Evolutionary conservation across 2,797 vertebrate species (phyloP).

Genomic region (Muraenolepis orangiensis): DNA sequence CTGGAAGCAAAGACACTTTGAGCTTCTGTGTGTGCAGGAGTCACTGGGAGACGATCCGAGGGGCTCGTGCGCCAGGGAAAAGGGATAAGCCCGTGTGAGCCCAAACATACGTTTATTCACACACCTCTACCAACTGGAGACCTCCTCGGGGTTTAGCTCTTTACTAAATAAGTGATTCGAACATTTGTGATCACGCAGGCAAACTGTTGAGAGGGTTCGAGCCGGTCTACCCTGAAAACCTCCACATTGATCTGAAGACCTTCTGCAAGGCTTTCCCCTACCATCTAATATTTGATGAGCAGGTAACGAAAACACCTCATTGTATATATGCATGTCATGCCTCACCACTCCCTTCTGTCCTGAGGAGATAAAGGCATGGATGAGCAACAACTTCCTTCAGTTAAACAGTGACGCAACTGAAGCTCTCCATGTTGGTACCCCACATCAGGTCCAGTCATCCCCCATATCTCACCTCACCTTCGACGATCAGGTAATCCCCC

Average conservation of each 20-base stretch:
- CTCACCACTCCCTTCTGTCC: too few species aligned
- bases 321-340: too few species aligned
- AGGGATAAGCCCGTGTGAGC: conserved; percentile 42
- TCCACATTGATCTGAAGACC: conserved; percentile 74
- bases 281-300: conserved; percentile 80
- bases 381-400: too few species aligned
- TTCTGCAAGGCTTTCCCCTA: conserved; percentile 81
- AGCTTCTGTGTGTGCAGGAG: conserved; percentile 47
- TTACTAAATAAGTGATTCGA: background rate
- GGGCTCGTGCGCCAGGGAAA: conserved; percentile 71
- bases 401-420: too few species aligned
- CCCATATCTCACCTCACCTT: too few species aligned
- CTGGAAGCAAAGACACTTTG: conserved; percentile 10
- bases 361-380: too few species aligned
- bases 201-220: conserved; percentile 71
- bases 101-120: too few species aligned
- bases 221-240: conserved; percentile 70
- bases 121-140: too few species aligned
- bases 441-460: too few species aligned
- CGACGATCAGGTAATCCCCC: too few species aligned
- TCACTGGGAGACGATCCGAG: conserved; percentile 72
- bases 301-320: conserved; percentile 54
- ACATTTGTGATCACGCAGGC: conserved; percentile 46
- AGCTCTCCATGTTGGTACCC: too few species aligned
- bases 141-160: too few species aligned